Percentiles rank a stretch among this genome's conserved stretches.
phyloP scores from a whole-genome alignment of 1,140 invertebrate genomes.

The Chelonus insularis region DNA sequence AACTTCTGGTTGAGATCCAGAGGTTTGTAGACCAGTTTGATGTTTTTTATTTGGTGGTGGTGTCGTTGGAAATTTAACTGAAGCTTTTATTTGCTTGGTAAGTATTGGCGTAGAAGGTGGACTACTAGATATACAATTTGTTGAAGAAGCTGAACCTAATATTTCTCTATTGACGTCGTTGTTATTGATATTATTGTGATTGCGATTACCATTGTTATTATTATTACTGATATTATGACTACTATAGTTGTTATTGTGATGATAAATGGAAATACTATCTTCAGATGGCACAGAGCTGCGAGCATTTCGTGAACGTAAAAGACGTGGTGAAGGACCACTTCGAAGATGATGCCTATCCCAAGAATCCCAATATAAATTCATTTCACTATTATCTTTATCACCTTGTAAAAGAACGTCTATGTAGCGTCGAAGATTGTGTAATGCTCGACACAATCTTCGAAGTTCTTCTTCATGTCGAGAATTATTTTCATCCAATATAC shows the following conservation, averaged over 20 bases:
- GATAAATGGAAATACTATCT: slow-evolving; percentile 57
- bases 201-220: slow-evolving; percentile 42
- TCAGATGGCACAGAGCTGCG: slow-evolving; percentile 67
- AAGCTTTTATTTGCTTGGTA: slow-evolving; percentile 53
- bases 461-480: slow-evolving; percentile 77
- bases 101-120: slow-evolving; percentile 68
- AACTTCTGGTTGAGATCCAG: slow-evolving; percentile 59
- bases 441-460: slow-evolving; percentile 75
- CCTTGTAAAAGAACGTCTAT: slow-evolving; percentile 70
- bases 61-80: slow-evolving; percentile 73
- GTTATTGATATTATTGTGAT: slow-evolving; percentile 41
- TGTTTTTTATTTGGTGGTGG: slow-evolving; percentile 77
- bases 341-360: slow-evolving; percentile 73
- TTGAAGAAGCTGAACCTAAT: slow-evolving; percentile 50
- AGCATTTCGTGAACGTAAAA: slow-evolving; percentile 57
- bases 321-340: slow-evolving; percentile 65
- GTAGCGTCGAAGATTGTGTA: slow-evolving; percentile 82
- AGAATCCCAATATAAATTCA: slow-evolving; percentile 88
- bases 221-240: slow-evolving; percentile 33
- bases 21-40: slow-evolving; percentile 61
- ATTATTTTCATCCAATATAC: slow-evolving; percentile 68
- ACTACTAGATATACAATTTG: slow-evolving; percentile 54
- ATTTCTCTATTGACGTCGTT: slow-evolving; percentile 49
- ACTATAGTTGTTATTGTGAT: slow-evolving; percentile 47
- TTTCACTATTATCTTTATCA: slow-evolving; percentile 65